Evolutionary conservation across 2,797 vertebrate genomes (phyloP), one percentile per base, ranked within the genome.

Genomic region (Lycodopsis pacificus): DNA sequence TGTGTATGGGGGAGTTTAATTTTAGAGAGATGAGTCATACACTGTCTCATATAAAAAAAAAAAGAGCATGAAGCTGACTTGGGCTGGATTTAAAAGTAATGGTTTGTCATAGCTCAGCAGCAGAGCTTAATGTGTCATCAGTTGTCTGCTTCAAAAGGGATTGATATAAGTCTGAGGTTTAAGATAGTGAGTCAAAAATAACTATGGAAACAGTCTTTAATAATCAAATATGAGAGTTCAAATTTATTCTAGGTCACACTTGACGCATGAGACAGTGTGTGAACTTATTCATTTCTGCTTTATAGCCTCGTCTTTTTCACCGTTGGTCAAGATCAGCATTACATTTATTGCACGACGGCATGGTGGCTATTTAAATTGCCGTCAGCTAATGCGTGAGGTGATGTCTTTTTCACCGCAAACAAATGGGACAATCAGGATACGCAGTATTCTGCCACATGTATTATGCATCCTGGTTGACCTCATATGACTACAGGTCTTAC

Each of bases 391-490:
- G 61, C 76, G 65, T 57, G 40, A 46, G 46, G 13, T 75, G 40
- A 40, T 63, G 30, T 66, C 12, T 62, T 71, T 34, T 66, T 67
- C 10, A 72, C 58, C 76, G 61, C 76, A 84, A 70, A 74, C 83
- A 91, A 86, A 82, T 79, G 71, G 71, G 67, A 76, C 74, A 25
- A 66, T 46, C 49, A 57, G 58, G 73, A 65, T 66, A 54, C 34
- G 65, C 36, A 22, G 30, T 53, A 65, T 65, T 64, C 46, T 69
- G 51, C 62, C 44, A 15, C 71, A 85, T 85, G 74, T 82, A 85
- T 89, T 81, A 89, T 83, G 62, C 70, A 89, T 86, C 49, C 13
- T 56, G 54, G 27, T 63, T 87, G 88, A 88, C 87, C 88, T 84
- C 80, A 79, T 58, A 76, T 87, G 80, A 86, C 74, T 57, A 42